phyloP scores from a whole-genome alignment of 2,797 vertebrate genomes.

The Phataginus tetradactyla region DNA sequence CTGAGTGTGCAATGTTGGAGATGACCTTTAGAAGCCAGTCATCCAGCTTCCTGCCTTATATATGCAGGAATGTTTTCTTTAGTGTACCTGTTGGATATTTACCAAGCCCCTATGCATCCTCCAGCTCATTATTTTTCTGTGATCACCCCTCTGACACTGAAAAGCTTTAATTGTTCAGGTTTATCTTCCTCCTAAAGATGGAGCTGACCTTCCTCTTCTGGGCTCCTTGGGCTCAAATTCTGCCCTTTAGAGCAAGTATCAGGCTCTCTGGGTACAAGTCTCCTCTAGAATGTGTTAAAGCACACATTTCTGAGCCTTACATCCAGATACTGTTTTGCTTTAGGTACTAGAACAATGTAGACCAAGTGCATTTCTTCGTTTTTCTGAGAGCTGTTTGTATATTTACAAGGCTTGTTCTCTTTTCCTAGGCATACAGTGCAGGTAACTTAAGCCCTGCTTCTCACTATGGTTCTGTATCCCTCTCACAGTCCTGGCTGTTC shows the following conservation, averaged over 20 bases:
- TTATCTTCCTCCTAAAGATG: slow-evolving; percentile 12
- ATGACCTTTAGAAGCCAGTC: neutral
- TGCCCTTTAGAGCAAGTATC: neutral
- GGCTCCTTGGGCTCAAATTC: neutral
- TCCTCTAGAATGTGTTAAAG: neutral
- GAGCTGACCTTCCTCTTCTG: neutral
- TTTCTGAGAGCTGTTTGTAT: neutral
- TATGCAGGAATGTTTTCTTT: neutral
- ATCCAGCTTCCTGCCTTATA: neutral
- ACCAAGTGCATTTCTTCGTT: neutral
- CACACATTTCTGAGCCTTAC: neutral
- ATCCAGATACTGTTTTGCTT: neutral
- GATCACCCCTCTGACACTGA: neutral
- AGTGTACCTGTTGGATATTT: neutral
- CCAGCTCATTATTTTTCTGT: neutral
- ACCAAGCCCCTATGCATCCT: too few species aligned
- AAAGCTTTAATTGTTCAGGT: neutral
- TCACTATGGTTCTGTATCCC: neutral
- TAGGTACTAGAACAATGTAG: neutral
- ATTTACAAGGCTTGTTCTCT: neutral
- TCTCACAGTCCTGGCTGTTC: neutral
- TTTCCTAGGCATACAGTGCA: neutral
- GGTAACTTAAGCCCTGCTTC: neutral
- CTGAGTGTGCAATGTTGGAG: neutral
- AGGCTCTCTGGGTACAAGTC: neutral